Conservation (phyloP, 2,113 vertebrate species). For the Bubo bubo region DNA sequence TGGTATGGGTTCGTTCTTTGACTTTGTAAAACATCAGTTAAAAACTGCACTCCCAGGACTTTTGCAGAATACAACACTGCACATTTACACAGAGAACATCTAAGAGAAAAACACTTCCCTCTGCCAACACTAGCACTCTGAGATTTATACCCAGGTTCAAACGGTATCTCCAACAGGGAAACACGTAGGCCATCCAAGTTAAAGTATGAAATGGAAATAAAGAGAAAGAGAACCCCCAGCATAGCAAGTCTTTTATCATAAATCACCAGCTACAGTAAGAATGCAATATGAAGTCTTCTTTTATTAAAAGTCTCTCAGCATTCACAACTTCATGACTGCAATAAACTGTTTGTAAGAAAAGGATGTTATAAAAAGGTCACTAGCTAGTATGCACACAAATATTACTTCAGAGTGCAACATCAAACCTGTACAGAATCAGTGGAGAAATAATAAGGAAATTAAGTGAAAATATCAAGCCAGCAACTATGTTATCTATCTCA, state of each 20-base stretch:
- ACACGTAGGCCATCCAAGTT: neutral
- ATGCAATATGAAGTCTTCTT: slow-evolving; percentile 37
- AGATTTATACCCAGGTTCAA: slow-evolving; percentile 46
- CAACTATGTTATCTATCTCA: neutral
- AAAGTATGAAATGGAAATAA: neutral
- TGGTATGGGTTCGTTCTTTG: slow-evolving; percentile 17
- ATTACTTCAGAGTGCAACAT: neutral
- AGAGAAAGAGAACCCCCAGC: slow-evolving; percentile 26
- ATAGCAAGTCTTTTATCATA: neutral
- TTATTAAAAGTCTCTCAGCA: slow-evolving; percentile 37
- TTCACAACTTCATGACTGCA: slow-evolving; percentile 57
- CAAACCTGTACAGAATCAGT: neutral
- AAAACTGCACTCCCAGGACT: neutral
- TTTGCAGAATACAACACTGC: neutral
- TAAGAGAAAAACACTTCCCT: neutral
- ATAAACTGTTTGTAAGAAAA: neutral
- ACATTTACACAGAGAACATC: slow-evolving; percentile 25
- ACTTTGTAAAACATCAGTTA: slow-evolving; percentile 62
- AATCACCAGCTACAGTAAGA: slow-evolving; percentile 56
- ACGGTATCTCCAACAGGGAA: slow-evolving; percentile 24
- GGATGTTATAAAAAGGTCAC: neutral
- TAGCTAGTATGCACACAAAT: neutral
- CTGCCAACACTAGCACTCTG: neutral
- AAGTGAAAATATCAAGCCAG: neutral
- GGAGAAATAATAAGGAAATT: neutral